These are phyloP conservation scores for Charina bottae DNA, from an alignment of 2,113 vertebrate species.

Conservation along the genomic window DNA sequence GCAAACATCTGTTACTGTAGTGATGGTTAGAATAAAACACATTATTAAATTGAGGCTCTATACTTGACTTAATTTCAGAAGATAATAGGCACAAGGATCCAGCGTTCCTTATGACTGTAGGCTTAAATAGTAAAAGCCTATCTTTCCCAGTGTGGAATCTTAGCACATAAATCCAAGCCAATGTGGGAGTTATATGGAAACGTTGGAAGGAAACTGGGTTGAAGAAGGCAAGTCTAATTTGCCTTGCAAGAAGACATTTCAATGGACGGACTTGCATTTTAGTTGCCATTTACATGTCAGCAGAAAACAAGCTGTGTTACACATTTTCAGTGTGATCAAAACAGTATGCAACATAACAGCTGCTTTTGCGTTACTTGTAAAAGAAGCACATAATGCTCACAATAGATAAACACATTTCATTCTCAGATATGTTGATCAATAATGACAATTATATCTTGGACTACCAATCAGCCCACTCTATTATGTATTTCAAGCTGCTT, in stretches of 20 bases:
- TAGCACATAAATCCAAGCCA: not conserved
- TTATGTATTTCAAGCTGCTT: not conserved
- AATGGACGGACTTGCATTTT: conserved; percentile 2
- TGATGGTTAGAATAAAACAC: not conserved
- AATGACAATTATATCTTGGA: not conserved
- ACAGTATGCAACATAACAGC: not conserved
- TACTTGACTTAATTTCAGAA: not conserved
- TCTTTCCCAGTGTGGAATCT: not conserved
- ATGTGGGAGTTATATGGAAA: not conserved
- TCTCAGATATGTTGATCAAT: not conserved
- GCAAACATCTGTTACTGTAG: not conserved
- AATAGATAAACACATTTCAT: not conserved
- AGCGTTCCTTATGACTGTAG: not conserved
- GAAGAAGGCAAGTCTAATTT: not conserved
- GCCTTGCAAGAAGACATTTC: not conserved
- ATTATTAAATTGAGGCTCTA: not conserved
- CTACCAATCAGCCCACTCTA: not conserved
- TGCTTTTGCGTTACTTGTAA: not conserved
- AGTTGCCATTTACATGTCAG: not conserved
- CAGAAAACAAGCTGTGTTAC: not conserved
- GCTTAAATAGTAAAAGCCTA: not conserved
- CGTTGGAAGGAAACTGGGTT: not conserved
- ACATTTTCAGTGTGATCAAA: not conserved
- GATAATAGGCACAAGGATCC: not conserved
- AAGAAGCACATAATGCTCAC: not conserved